These are phyloP conservation scores for Gastrophryne carolinensis DNA, from an alignment of 2,797 vertebrate genomes.

Conservation along the genomic window DNA sequence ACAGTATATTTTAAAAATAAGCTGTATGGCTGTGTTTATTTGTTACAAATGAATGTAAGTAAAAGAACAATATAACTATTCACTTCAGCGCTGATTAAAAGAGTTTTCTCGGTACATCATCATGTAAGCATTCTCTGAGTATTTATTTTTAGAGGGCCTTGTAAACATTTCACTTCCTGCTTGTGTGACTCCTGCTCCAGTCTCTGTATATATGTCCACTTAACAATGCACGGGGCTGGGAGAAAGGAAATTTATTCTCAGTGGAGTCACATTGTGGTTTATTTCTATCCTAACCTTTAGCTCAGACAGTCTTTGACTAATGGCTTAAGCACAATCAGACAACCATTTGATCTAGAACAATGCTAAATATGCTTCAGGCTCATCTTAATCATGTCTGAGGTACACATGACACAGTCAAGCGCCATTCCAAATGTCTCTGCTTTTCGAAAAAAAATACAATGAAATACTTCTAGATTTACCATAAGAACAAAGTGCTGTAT, in stretches of 20 bases:
- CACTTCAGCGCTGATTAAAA: constrained; percentile 40
- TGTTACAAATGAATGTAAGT: constrained; percentile 32
- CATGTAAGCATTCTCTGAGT: constrained; percentile 18
- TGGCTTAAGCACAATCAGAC: constrained; percentile 35
- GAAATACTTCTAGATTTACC: not conserved
- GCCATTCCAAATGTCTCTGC: not conserved
- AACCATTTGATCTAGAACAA: constrained; percentile 26
- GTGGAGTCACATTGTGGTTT: constrained; percentile 44
- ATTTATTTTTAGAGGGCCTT: constrained; percentile 48
- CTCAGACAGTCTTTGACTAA: constrained; percentile 37
- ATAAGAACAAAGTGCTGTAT: not conserved
- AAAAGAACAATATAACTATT: constrained; percentile 41
- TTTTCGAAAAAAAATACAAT: not conserved
- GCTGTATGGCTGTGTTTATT: constrained; percentile 32
- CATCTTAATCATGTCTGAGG: constrained; percentile 17
- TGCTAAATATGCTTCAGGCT: constrained; percentile 8
- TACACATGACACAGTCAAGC: not conserved
- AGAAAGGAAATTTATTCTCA: constrained; percentile 43
- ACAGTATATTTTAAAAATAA: constrained; percentile 15
- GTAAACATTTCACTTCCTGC: constrained; percentile 49
- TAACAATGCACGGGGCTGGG: constrained; percentile 38
- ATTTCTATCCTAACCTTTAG: constrained; percentile 41
- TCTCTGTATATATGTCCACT: constrained; percentile 49
- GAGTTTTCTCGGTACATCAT: constrained; percentile 36
- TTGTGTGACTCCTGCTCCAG: constrained; percentile 24